Conservation (phyloP, 2,888 invertebrate genomes). For the Sylvicola cinctus region DNA sequence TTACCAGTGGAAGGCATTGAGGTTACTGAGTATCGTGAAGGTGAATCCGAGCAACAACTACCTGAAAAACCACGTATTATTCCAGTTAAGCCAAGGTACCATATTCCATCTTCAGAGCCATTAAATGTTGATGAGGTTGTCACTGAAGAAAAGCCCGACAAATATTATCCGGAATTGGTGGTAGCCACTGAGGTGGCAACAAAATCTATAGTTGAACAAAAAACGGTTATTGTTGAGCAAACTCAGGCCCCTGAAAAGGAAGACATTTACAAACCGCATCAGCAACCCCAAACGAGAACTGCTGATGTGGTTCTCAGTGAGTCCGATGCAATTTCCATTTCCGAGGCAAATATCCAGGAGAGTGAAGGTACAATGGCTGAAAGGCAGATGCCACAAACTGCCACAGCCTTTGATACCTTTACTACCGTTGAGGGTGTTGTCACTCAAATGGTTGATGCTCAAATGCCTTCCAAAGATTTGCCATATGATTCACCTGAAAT, state of each 20-base stretch:
- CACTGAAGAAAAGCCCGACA: slow-evolving; percentile 49
- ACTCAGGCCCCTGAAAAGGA: slow-evolving; percentile 47
- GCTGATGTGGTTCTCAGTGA: slow-evolving; percentile 36
- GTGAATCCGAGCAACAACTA: slow-evolving; percentile 35
- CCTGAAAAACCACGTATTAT: slow-evolving; percentile 26
- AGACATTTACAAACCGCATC: slow-evolving; percentile 34
- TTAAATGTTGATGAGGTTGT: slow-evolving; percentile 44
- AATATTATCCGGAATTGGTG: slow-evolving; percentile 57
- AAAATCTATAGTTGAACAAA: slow-evolving; percentile 39
- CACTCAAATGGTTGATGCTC: slow-evolving; percentile 38
- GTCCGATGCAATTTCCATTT: slow-evolving; percentile 37
- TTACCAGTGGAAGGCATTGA: slow-evolving; percentile 40
- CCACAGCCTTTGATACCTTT: slow-evolving; percentile 22
- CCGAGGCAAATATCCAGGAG: slow-evolving; percentile 36
- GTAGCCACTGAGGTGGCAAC: slow-evolving; percentile 59
- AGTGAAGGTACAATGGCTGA: slow-evolving; percentile 36
- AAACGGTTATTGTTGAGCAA: slow-evolving; percentile 40
- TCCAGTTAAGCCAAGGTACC: slow-evolving; percentile 34
- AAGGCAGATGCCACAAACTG: slow-evolving; percentile 18
- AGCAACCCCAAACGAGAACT: slow-evolving; percentile 36
- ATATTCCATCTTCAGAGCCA: slow-evolving; percentile 40
- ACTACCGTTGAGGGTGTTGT: slow-evolving; percentile 34
- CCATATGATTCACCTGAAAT: slow-evolving; percentile 25
- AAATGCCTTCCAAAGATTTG: slow-evolving; percentile 40
- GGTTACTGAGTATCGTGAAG: slow-evolving; percentile 42